phyloP scores from a whole-genome alignment of 2,888 invertebrate species.

The Drosophila rubida region DNA sequence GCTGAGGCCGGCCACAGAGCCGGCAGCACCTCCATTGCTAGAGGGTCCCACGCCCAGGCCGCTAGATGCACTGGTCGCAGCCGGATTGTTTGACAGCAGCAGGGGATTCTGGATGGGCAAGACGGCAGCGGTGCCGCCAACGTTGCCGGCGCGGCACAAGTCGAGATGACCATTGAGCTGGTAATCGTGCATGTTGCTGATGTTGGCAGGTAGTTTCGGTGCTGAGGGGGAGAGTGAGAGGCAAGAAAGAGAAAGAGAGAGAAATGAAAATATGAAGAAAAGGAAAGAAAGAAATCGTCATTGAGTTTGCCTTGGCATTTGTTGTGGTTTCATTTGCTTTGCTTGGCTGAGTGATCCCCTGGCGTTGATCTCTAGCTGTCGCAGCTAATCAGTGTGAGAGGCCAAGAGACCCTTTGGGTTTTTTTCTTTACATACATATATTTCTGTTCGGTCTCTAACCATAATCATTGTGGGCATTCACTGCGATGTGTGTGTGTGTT shows the following conservation, averaged over 20 bases:
- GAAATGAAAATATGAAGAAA: slow-evolving; percentile 26
- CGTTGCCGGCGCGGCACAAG: slow-evolving; percentile 78
- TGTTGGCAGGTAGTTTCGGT: slow-evolving; percentile 87
- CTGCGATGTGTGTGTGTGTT: slow-evolving; percentile 20
- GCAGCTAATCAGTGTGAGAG: slow-evolving; percentile 82
- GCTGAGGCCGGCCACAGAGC: slow-evolving; percentile 69
- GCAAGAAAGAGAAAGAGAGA: slow-evolving; percentile 3
- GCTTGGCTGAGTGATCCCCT: slow-evolving; percentile 62
- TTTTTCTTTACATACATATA: not conserved
- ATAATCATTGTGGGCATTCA: slow-evolving; percentile 48
- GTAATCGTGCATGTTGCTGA: slow-evolving; percentile 85
- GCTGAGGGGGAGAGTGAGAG: slow-evolving; percentile 84
- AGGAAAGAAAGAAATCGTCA: slow-evolving; percentile 48
- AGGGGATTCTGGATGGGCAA: slow-evolving; percentile 78
- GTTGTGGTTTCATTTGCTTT: slow-evolving; percentile 54
- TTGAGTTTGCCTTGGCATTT: slow-evolving; percentile 48
- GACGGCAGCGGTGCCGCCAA: slow-evolving; percentile 50
- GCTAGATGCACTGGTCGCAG: slow-evolving; percentile 39
- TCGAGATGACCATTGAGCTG: slow-evolving; percentile 83
- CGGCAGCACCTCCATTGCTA: slow-evolving; percentile 83
- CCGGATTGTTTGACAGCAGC: slow-evolving; percentile 60
- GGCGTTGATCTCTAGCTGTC: slow-evolving; percentile 82
- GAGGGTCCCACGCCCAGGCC: slow-evolving; percentile 67
- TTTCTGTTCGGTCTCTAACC: slow-evolving; percentile 18
- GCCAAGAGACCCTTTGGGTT: slow-evolving; percentile 25